Evolutionary conservation across 2,888 invertebrate genomes (phyloP), one percentile per base, ranked within the genome.

Genomic region (Drosophila ustulata): DNA sequence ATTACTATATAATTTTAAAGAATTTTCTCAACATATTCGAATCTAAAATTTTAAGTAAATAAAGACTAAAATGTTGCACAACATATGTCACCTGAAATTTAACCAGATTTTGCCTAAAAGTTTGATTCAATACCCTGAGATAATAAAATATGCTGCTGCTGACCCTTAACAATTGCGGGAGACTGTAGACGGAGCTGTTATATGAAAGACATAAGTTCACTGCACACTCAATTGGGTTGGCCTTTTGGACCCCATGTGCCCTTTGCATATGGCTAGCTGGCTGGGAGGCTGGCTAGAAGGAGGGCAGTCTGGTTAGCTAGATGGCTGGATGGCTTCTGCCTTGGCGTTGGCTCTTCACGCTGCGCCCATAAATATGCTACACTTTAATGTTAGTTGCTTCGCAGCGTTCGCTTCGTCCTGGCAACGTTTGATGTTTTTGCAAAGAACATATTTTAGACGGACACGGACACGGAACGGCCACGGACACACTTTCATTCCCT

Each of bases 321-420:
- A n/a, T 30, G 30, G 30, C n/a, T 28, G 18, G 30, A 7, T 47
- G 32, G 25, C 39, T 13, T 11, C 30, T 25, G 37, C 37, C 5
- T 34, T 25, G 32, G 37, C 41, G 58, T 65, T 58, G 63, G 41
- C 39, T 55, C 11, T 55, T 50, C 75, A 41, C 50, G 82, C 59
- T 67, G 72, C 69, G 67, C 67, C 75, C 77, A 88, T 82, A 83
- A 85, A 85, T 85, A 83, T 82, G 82, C 88, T 81, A 78, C 80
- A 78, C 71, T 74, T 76, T 69, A 76, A 62, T 68, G 66, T 46
- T 56, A 30, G 55, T 32, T 57, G 45, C 57, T 62, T 59, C 64
- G 41, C 43, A 55, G 28, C 11, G 53, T 66, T 63, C 59, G 49
- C 49, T 18, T 47, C 47, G 66, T 70, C 56, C 70, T 63, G 64